Percentiles rank a stretch among this genome's conserved stretches.
phyloP scores from a whole-genome alignment of 2,888 invertebrate genomes.

The Physocephala rufipes region DNA sequence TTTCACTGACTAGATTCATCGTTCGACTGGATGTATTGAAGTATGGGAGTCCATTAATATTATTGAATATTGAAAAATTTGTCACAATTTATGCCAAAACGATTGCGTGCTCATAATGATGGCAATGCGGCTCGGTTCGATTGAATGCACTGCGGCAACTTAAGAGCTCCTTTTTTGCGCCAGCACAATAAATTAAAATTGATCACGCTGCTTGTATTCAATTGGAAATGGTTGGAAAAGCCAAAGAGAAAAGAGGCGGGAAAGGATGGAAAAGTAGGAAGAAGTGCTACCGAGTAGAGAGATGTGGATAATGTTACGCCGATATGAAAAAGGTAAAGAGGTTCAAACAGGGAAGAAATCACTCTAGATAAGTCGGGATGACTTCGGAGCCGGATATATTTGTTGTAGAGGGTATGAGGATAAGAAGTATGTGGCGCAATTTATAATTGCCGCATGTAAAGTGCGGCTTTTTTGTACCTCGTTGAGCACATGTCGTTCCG shows the following conservation, averaged over 20 bases:
- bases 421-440: background rate
- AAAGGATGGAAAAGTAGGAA: background rate
- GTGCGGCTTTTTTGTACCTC: slow-evolving; percentile 28
- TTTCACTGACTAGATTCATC: slow-evolving; percentile 3
- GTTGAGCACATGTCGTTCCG: slow-evolving; percentile 34
- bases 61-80: slow-evolving; percentile 49
- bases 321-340: too few relatives aligned
- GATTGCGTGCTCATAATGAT: slow-evolving; percentile 48
- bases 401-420: background rate
- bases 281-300: background rate
- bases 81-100: slow-evolving; percentile 50
- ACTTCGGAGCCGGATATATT: background rate
- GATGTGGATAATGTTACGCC: too few relatives aligned
- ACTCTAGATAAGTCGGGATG: too few relatives aligned
- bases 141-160: slow-evolving; percentile 21
- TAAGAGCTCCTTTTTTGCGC: slow-evolving; percentile 25
- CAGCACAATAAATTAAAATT: slow-evolving; percentile 39
- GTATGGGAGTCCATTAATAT: slow-evolving; percentile 50
- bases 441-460: slow-evolving; percentile 25
- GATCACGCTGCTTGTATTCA: slow-evolving; percentile 31
- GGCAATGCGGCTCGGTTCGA: slow-evolving; percentile 19
- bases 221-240: background rate
- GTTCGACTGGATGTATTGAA: slow-evolving; percentile 4
- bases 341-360: too few relatives aligned
- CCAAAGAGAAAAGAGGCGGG: background rate